Conservation (phyloP, 2,888 invertebrate species). For the Miltochrista miniata region DNA sequence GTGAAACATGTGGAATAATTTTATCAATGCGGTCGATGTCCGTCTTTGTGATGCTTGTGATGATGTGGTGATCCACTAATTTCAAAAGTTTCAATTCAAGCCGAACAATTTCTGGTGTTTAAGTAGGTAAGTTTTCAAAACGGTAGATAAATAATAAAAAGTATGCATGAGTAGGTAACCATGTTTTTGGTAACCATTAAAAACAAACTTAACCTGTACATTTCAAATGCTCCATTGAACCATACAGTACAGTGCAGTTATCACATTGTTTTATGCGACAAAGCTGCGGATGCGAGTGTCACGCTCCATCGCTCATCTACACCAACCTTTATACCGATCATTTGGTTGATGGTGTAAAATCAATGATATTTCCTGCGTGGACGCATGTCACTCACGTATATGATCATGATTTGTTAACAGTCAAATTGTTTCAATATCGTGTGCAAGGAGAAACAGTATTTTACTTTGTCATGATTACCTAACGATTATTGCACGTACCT, state of each 20-base stretch:
- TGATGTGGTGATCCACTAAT: too few relatives aligned
- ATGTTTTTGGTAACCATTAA: neutral
- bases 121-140: too few relatives aligned
- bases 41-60: too few relatives aligned
- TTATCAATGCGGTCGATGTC: too few relatives aligned
- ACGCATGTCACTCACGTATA: conserved; percentile 10
- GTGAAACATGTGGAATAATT: too few relatives aligned
- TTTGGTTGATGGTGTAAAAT: conserved; percentile 59
- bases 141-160: too few relatives aligned
- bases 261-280: conserved; percentile 64
- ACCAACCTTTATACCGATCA: conserved; percentile 50
- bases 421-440: conserved; percentile 4
- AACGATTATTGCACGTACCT: too few relatives aligned
- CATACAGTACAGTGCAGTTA: conserved; percentile 40
- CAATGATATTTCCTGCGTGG: conserved; percentile 58
- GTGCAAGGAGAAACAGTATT: neutral
- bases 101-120: too few relatives aligned
- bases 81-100: neutral
- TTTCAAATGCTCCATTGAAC: conserved; percentile 38
- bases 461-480: neutral
- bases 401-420: conserved; percentile 16
- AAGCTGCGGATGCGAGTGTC: conserved; percentile 59
- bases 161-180: too few relatives aligned
- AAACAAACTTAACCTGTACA: conserved; percentile 2
- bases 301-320: conserved; percentile 64